phyloP scores from a whole-genome alignment of 2,797 vertebrate species.

The Varecia variegata region DNA sequence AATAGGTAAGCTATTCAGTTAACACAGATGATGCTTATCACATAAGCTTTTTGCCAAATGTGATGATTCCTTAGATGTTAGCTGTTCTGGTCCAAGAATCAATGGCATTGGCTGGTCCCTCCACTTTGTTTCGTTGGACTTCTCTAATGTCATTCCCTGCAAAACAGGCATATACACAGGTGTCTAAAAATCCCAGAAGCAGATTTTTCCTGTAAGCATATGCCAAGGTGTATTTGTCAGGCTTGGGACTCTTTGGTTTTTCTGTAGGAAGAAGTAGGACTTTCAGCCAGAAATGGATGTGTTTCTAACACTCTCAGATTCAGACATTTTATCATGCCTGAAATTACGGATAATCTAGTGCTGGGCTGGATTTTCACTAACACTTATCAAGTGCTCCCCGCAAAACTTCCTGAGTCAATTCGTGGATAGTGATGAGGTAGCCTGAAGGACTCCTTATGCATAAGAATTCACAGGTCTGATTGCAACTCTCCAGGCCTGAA shows the following conservation, averaged over 20 bases:
- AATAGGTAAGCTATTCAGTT: neutral
- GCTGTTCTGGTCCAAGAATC: neutral
- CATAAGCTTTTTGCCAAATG: neutral
- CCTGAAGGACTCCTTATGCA: neutral
- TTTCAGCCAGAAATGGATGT: constrained; percentile 43
- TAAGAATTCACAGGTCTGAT: neutral
- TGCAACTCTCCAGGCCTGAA: neutral
- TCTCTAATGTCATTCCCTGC: neutral
- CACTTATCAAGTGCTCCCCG: neutral
- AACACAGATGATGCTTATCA: neutral
- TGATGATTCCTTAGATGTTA: neutral
- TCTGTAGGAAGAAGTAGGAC: neutral
- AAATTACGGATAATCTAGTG: neutral
- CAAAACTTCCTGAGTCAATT: neutral
- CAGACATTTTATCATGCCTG: constrained; percentile 14
- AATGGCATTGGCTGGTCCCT: neutral
- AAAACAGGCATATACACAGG: neutral
- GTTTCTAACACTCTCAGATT: constrained; percentile 27
- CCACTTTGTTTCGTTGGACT: constrained; percentile 5
- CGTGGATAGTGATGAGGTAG: neutral
- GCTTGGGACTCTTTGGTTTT: neutral
- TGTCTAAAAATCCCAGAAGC: constrained; percentile 1
- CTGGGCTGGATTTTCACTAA: neutral
- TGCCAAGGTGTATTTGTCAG: neutral
- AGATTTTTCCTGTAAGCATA: constrained; percentile 12